Evolutionary conservation across 2,113 vertebrate species (phyloP).

Genomic region (Serilophus lunatus): DNA sequence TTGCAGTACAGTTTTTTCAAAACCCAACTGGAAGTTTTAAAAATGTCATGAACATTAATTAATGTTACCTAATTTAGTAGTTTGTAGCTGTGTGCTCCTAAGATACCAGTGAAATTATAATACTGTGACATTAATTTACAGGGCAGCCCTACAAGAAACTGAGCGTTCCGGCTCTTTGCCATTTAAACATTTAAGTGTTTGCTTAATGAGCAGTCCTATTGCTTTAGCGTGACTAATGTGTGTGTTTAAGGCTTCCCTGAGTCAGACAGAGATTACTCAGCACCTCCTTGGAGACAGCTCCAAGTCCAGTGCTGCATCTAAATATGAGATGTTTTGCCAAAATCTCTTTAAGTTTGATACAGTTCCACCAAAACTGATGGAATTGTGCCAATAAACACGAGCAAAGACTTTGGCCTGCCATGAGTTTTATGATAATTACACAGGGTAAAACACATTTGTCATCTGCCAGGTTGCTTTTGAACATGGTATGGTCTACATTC

Average conservation of each 20-base stretch:
- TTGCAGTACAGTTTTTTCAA: not conserved
- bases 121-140: not conserved
- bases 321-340: not conserved
- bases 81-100: not conserved
- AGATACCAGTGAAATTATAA: not conserved
- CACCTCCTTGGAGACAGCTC: not conserved
- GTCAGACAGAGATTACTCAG: not conserved
- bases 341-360: not conserved
- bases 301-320: not conserved
- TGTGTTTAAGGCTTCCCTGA: not conserved
- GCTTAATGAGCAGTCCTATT: not conserved
- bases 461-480: not conserved
- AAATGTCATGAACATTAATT: not conserved
- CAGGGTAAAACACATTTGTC: not conserved
- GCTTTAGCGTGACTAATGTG: not conserved
- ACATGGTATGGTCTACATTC: not conserved
- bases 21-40: not conserved
- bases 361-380: not conserved
- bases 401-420: not conserved
- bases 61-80: not conserved
- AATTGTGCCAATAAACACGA: not conserved
- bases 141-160: not conserved
- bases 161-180: not conserved
- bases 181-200: not conserved
- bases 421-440: not conserved